Base-by-base conservation (phyloP, 1,140 invertebrate genomes). In the Aphis craccivora region DNA sequence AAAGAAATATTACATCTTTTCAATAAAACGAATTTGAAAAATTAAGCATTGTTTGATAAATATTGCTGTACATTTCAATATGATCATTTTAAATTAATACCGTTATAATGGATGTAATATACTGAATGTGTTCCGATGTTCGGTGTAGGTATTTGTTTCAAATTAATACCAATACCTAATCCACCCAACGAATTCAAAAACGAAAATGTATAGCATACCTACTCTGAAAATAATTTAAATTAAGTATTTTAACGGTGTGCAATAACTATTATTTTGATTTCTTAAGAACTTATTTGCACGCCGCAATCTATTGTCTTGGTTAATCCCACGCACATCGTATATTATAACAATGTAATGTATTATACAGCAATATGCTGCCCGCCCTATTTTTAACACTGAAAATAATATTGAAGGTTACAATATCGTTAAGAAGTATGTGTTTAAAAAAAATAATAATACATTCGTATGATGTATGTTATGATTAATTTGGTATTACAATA, bases 251-350 rank as follows among this genome's bases (percentile, higher is more conserved):
- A 23, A 40, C 81, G 37, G 37, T 83, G 81, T 83, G 81, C 81
- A 83, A 40, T 83, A 40, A 40, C 37, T 22, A 83, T 83, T 83
- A 83, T 83, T 83, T 83, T 37, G 40, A 37, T 83, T 83, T 83
- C 81, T 83, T 83, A 83, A 83, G 35, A 83, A 83, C 35, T 37
- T 83, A 11, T 45, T 45, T 83, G 81, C 37, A 23, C 81, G 22
- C 81, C 37, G 8, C 37, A 8, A 40, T 83, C 81, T 40, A 83
- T 83, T 83, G 81, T 83, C 22, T 40, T 83, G 35, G 35, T 40
- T 83, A 83, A 83, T 83, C 81, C 81, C 81, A 83, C 81, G 81
- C 81, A 83, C 81, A 23, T n/a, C 60, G n/a, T 76, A n/a, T 18
- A 45, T 9, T 11, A 67, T 22, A 83, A 83, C 22, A 83, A 83